Conservation (phyloP, 2,888 invertebrate species). For the Idaea straminata region DNA sequence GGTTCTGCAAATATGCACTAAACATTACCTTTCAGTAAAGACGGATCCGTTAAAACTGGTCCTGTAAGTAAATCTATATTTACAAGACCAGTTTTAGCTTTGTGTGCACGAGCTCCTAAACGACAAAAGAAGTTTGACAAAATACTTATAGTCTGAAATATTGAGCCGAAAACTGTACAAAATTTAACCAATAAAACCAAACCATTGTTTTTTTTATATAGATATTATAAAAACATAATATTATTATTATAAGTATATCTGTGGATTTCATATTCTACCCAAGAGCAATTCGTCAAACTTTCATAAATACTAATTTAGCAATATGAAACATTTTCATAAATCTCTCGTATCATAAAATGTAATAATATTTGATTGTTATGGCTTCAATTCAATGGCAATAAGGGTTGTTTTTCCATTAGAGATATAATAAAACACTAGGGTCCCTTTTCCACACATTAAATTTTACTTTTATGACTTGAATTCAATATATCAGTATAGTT, state of each 20-base stretch:
- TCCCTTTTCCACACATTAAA: conserved; percentile 1
- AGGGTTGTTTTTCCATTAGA: conserved; percentile 28
- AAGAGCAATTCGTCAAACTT: conserved; percentile 3
- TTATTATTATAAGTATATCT: conserved; percentile 9
- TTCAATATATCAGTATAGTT: conserved; percentile 7
- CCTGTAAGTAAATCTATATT: no score
- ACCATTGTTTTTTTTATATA: no score
- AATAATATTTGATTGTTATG: conserved; percentile 24
- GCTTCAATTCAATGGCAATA: conserved; percentile 23
- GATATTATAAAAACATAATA: no score
- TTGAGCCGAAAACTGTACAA: no score
- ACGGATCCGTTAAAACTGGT: no score
- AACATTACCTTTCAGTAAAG: no score
- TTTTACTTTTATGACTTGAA: conserved; percentile 1
- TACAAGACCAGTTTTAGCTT: no score
- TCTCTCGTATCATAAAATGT: conserved; percentile 7
- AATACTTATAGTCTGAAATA: no score
- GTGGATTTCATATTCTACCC: conserved; percentile 12
- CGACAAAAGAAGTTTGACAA: no score
- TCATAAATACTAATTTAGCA: neutral
- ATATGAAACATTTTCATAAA: neutral
- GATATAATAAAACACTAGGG: conserved; percentile 33
- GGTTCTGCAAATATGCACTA: no score
- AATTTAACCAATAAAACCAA: no score
- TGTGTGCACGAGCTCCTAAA: no score